Conservation (phyloP, 1,140 invertebrate species). For the Diorhabda elongata region DNA sequence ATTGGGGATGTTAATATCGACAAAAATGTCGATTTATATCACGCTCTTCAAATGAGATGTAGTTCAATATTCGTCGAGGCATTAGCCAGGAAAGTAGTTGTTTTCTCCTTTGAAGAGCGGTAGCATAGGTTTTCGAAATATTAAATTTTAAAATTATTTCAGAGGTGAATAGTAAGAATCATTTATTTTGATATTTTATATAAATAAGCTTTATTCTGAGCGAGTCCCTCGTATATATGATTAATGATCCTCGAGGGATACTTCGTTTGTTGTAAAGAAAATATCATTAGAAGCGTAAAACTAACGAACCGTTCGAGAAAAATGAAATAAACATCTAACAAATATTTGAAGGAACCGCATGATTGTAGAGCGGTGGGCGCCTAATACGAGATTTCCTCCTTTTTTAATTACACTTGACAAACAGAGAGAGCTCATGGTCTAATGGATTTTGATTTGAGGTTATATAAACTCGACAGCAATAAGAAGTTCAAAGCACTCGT, state of each 20-base stretch:
- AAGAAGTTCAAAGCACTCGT: neutral
- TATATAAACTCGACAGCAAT: neutral
- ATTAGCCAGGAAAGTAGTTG: too few species aligned
- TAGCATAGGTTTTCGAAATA: too few species aligned
- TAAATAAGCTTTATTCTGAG: too few species aligned
- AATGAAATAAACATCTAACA: neutral
- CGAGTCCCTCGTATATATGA: too few species aligned
- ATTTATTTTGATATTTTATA: too few species aligned
- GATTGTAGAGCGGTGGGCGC: neutral
- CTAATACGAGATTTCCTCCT: neutral
- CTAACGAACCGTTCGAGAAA: neutral
- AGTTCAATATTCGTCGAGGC: too few species aligned
- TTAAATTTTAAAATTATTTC: too few species aligned
- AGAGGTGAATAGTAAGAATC: too few species aligned
- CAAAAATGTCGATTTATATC: too few species aligned
- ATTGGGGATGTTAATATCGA: too few species aligned
- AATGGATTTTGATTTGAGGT: neutral
- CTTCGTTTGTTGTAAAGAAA: neutral
- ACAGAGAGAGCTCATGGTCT: neutral
- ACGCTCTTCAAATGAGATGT: too few species aligned
- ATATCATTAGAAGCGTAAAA: neutral
- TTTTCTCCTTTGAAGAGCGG: too few species aligned
- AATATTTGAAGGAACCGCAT: neutral
- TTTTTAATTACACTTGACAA: neutral
- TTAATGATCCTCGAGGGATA: neutral